phyloP scores from a whole-genome alignment of 1,140 invertebrate species.

The Drosophila nigromelanica region DNA sequence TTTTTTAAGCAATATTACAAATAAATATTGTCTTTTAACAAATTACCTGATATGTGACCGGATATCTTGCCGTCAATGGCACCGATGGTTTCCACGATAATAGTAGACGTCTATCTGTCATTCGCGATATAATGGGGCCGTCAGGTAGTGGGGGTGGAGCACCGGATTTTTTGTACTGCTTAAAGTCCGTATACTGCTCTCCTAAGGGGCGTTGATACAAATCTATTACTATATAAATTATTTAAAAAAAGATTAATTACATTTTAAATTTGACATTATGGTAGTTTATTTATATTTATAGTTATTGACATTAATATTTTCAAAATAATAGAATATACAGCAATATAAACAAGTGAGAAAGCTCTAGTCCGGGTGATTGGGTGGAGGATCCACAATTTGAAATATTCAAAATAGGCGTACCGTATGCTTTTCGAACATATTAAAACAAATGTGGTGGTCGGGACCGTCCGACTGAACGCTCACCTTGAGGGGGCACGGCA shows the following conservation, averaged over 20 bases:
- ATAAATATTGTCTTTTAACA: not conserved
- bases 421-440: too few relatives aligned
- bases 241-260: not conserved
- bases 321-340: too few relatives aligned
- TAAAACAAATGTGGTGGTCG: too few relatives aligned
- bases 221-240: conserved; percentile 87
- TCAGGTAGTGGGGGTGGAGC: conserved; percentile 93
- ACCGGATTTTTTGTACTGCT: conserved; percentile 92
- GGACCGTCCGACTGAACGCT: too few relatives aligned
- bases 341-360: too few relatives aligned
- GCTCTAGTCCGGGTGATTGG: too few relatives aligned
- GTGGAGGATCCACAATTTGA: too few relatives aligned
- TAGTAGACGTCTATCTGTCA: conserved; percentile 93
- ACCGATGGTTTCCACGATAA: conserved; percentile 96
- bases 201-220: conserved; percentile 88
- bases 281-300: too few relatives aligned
- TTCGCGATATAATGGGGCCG: conserved; percentile 93
- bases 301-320: too few relatives aligned
- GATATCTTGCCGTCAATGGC: conserved; percentile 90
- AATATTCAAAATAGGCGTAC: too few relatives aligned
- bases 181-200: conserved; percentile 93
- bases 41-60: conserved; percentile 92
- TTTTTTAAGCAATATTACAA: not conserved
- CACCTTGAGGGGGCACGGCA: too few relatives aligned
- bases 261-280: too few relatives aligned